Conservation (phyloP, 2,797 vertebrate species). For the Meriones psammophilus region DNA sequence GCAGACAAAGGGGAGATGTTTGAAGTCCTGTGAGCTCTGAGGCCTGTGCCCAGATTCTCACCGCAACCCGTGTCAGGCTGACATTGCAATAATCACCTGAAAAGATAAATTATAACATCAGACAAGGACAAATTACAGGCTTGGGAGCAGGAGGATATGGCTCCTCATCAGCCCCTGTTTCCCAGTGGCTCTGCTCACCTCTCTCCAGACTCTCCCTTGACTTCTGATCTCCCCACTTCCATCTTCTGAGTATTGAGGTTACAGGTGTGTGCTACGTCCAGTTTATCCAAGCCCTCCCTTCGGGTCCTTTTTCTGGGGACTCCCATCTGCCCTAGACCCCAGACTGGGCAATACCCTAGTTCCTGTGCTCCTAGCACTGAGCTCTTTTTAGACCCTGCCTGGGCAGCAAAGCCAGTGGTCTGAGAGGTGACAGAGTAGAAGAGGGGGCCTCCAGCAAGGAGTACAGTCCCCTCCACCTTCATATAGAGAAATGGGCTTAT, state of each 20-base stretch:
- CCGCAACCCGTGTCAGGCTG: neutral
- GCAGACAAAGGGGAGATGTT: neutral
- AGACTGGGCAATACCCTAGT: constrained; percentile 59
- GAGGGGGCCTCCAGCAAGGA: neutral
- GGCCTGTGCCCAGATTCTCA: neutral
- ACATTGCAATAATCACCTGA: neutral
- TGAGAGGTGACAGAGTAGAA: neutral
- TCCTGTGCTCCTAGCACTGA: constrained; percentile 45
- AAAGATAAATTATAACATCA: neutral
- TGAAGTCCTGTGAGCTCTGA: neutral
- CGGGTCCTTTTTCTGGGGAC: neutral
- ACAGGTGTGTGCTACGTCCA: no score
- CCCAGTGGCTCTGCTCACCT: neutral
- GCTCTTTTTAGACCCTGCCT: neutral
- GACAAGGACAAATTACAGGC: neutral
- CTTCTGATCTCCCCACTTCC: no score
- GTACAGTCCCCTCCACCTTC: neutral
- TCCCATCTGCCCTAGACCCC: neutral
- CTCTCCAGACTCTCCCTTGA: neutral
- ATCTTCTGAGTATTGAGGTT: neutral
- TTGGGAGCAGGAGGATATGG: neutral
- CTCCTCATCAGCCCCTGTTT: neutral
- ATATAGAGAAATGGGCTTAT: neutral
- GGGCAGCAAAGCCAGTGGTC: neutral
- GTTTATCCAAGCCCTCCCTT: neutral